phyloP scores from a whole-genome alignment of 2,113 vertebrate species.

The Callithrix jacchus region DNA sequence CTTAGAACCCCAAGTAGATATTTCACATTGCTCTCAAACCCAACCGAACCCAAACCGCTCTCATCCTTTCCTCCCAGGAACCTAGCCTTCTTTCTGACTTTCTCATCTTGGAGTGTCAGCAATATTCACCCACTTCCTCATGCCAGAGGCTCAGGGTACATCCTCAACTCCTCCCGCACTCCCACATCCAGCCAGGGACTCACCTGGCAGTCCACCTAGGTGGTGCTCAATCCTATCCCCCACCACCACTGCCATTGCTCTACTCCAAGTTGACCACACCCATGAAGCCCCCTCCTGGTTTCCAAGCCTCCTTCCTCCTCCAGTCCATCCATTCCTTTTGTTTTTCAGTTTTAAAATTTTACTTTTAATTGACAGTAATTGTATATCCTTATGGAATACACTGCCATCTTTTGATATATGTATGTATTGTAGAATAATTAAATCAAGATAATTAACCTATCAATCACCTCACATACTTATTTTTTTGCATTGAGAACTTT shows the following conservation, averaged over 20 bases:
- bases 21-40: neutral
- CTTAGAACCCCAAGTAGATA: neutral
- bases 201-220: neutral
- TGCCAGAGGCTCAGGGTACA: neutral
- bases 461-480: neutral
- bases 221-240: neutral
- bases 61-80: neutral
- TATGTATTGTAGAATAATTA: neutral
- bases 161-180: no score
- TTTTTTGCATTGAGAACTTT: neutral
- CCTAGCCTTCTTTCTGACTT: neutral
- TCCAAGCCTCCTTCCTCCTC: neutral
- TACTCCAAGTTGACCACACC: neutral
- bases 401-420: neutral
- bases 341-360: neutral
- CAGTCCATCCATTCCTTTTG: neutral
- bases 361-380: neutral
- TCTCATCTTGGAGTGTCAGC: no score
- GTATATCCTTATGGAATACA: neutral
- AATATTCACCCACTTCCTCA: fast-evolving
- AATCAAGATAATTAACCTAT: neutral
- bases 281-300: neutral
- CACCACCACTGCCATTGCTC: fast-evolving
- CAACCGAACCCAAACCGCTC: neutral
- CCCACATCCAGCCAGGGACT: neutral